These are phyloP conservation scores for Hozukius guyotensis DNA, from an alignment of 2,797 vertebrate species.

Conservation along the genomic window DNA sequence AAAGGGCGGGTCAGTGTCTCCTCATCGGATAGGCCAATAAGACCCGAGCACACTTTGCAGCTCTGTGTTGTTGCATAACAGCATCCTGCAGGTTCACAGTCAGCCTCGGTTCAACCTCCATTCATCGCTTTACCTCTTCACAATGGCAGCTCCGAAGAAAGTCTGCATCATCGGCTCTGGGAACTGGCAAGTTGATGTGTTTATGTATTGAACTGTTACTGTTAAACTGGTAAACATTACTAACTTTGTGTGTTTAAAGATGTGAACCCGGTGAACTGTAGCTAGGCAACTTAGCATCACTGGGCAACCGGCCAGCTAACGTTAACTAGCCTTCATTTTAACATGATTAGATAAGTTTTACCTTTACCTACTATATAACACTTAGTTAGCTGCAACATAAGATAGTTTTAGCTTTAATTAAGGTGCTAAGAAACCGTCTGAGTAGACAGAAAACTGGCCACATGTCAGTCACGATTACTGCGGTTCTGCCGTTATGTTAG, in stretches of 20 bases:
- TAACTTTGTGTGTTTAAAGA: background rate
- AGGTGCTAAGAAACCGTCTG: background rate
- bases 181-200: slow-evolving; percentile 87
- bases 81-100: slow-evolving; percentile 21
- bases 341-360: background rate
- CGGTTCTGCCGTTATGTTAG: background rate
- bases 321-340: background rate
- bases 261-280: background rate
- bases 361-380: too few relatives aligned
- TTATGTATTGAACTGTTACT: background rate
- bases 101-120: background rate
- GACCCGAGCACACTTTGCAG: background rate
- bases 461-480: slow-evolving; percentile 21
- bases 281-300: slow-evolving; percentile 45
- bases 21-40: slow-evolving; percentile 64
- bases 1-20: background rate
- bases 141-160: slow-evolving; percentile 84
- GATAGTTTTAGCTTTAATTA: background rate
- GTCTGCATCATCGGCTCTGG: slow-evolving; percentile 96
- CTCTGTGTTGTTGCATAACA: slow-evolving; percentile 58
- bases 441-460: background rate
- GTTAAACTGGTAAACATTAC: background rate
- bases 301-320: slow-evolving; percentile 8
- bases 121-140: slow-evolving; percentile 9
- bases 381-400: background rate